phyloP scores from a whole-genome alignment of 2,888 invertebrate species.

The Adelognathus sp. region DNA sequence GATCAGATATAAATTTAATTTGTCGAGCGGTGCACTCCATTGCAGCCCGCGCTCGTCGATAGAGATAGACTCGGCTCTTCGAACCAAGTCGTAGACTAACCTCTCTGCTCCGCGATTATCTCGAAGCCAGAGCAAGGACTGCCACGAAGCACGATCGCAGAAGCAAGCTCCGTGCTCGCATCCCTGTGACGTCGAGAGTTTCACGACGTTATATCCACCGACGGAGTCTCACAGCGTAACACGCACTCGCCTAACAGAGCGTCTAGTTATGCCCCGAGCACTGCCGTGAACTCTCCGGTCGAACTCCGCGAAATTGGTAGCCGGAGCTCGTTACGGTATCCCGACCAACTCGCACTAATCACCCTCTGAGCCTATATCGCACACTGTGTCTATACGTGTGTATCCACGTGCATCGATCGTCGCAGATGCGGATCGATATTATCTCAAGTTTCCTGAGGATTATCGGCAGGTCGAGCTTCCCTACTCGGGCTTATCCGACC shows the following conservation, averaged over 20 bases:
- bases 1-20: slow-evolving; percentile 63
- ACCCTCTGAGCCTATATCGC: slow-evolving; percentile 43
- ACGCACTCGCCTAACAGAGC: slow-evolving; percentile 41
- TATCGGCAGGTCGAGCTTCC: slow-evolving; percentile 38
- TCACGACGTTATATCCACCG: slow-evolving; percentile 19
- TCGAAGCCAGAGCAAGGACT: slow-evolving; percentile 33
- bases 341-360: slow-evolving; percentile 57
- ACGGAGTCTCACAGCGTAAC: slow-evolving; percentile 7
- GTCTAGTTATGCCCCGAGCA: slow-evolving; percentile 55
- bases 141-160: slow-evolving; percentile 27
- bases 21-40: slow-evolving; percentile 46
- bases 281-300: slow-evolving; percentile 60
- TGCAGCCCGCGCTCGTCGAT: slow-evolving; percentile 23
- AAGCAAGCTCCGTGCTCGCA: slow-evolving; percentile 40
- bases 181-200: slow-evolving; percentile 41
- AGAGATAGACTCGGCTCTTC: slow-evolving; percentile 26
- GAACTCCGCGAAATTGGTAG: slow-evolving; percentile 63
- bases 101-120: slow-evolving; percentile 36
- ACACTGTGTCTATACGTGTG: slow-evolving; percentile 4
- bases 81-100: slow-evolving; percentile 15
- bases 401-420: slow-evolving; percentile 51
- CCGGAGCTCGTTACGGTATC: slow-evolving; percentile 63
- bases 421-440: slow-evolving; percentile 57
- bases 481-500: slow-evolving; percentile 39
- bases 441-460: slow-evolving; percentile 59